A percentile compares a stretch with the other conserved stretches of the same genome.
These are phyloP conservation scores for Siphlonurus alternatus DNA, from an alignment of 2,888 invertebrate genomes.

Conservation along the genomic window DNA sequence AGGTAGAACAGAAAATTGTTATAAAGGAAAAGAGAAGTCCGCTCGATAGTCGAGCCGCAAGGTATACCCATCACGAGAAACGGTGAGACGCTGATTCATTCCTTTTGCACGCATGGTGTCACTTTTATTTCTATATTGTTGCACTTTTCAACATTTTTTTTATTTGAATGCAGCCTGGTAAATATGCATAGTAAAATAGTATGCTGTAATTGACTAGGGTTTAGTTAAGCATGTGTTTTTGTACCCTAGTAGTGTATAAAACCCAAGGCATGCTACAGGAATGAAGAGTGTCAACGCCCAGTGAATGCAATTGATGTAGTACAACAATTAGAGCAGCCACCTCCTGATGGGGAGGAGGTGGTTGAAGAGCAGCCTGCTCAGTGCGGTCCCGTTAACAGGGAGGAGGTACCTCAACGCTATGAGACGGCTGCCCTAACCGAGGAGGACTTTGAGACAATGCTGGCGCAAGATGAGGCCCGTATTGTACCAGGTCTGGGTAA, in stretches of 20 bases:
- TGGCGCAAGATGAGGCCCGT: conserved; percentile 42
- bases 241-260: not conserved
- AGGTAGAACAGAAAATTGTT: not conserved
- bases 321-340: not conserved
- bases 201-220: no score
- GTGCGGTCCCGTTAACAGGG: not conserved
- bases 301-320: not conserved
- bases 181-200: no score
- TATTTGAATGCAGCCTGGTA: no score
- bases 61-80: not conserved
- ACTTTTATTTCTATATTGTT: not conserved
- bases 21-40: not conserved
- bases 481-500: conserved; percentile 56
- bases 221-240: no score
- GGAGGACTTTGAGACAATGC: conserved; percentile 29
- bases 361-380: not conserved
- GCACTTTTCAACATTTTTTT: not conserved
- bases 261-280: not conserved
- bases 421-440: not conserved
- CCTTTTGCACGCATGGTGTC: not conserved
- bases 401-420: conserved; percentile 3
- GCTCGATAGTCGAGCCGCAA: not conserved
- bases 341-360: not conserved
- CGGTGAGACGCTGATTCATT: not conserved
- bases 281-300: not conserved